Evolutionary conservation across 92 coral and sea anemone species (phyloP).

Genomic region (Diadumene lineata): DNA sequence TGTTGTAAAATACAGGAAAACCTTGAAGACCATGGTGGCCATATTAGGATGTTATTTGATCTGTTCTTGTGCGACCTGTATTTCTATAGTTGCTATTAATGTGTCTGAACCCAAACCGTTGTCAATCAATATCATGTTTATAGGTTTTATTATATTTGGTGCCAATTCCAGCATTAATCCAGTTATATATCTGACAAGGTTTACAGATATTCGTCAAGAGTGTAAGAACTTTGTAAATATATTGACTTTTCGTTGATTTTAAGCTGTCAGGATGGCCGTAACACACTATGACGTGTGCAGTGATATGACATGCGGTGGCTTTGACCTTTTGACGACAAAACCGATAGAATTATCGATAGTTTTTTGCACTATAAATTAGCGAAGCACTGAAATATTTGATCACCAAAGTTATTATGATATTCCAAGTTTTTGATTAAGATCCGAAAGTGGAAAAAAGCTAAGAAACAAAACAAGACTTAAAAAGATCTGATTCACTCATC

Average conservation of each 20-base stretch:
- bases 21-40: slow-evolving; percentile 19
- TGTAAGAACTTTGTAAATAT: background rate
- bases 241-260: background rate
- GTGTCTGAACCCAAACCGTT: background rate
- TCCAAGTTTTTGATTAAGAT: too few species aligned
- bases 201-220: slow-evolving; percentile 18
- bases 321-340: background rate
- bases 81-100: background rate
- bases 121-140: background rate
- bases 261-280: background rate
- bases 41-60: slow-evolving; percentile 10
- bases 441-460: too few species aligned
- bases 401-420: background rate
- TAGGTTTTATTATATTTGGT: background rate
- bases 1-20: slow-evolving; percentile 27
- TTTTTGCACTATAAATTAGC: background rate
- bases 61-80: background rate
- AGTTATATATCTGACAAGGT: slow-evolving; percentile 13
- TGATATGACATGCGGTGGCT: background rate
- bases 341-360: background rate
- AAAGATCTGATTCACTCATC: too few species aligned
- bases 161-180: slow-evolving; percentile 19
- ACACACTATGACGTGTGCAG: background rate
- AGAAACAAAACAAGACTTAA: too few species aligned
- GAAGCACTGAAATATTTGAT: background rate